Percentiles rank a stretch among this genome's conserved stretches.
Evolutionary conservation across 2,113 vertebrate genomes (phyloP).

Genomic region (Lepisosteus oculatus): DNA sequence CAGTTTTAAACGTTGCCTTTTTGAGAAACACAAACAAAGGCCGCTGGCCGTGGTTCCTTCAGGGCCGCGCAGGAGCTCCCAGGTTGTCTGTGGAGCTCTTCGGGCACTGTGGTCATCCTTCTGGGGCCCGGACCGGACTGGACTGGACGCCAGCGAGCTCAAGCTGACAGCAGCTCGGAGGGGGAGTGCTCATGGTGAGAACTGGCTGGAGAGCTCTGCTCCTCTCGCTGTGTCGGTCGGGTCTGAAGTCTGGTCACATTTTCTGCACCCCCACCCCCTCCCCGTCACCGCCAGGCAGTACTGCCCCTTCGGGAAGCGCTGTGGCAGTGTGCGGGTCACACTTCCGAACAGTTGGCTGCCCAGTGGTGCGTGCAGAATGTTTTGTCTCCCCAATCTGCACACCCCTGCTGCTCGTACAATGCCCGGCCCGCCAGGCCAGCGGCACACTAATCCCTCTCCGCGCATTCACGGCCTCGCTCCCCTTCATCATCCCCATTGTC

Average conservation of each 20-base stretch:
- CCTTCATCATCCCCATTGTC: conserved; percentile 65
- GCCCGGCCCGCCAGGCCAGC: conserved; percentile 32
- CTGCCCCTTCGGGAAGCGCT: conserved; percentile 11
- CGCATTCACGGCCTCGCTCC: conserved; percentile 46
- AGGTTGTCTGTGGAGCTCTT: no score
- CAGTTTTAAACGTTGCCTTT: no score
- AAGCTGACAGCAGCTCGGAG: no score
- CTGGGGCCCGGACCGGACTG: no score
- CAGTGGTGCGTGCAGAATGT: conserved; percentile 47
- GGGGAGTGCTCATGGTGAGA: no score
- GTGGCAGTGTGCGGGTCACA: conserved; percentile 57
- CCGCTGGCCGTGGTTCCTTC: no score
- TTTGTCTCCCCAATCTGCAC: conserved; percentile 54
- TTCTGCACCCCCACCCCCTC: neutral
- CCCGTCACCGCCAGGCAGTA: neutral
- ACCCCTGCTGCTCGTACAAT: conserved; percentile 44
- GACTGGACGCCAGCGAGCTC: no score
- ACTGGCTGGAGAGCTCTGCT: no score
- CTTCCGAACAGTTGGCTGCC: conserved; percentile 64
- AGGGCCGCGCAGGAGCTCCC: no score
- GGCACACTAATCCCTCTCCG: conserved; percentile 53
- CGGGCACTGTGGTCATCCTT: no score
- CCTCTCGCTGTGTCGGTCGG: no score
- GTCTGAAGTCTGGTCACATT: neutral
- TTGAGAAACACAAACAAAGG: no score